Base-by-base conservation (phyloP, 2,113 vertebrate genomes). In the Oophaga pumilio region DNA sequence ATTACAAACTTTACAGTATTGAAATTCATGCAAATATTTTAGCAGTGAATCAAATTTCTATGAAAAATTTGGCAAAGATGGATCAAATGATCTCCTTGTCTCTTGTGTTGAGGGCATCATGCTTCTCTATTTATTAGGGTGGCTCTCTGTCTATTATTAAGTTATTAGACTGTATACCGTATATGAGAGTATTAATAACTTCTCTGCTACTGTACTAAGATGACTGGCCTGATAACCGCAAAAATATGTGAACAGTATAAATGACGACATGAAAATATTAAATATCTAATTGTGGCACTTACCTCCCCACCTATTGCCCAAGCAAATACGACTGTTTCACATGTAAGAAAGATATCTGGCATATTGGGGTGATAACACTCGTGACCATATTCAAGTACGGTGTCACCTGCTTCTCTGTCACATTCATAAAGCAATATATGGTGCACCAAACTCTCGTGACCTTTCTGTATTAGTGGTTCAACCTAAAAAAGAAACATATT, bases 291-390 rank as follows among this genome's bases (percentile, higher is more conserved):
- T 59, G 24, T 79, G 24, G 8, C 13, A 82, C 95, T 80, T 91
- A 97, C 97, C 96, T 97, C 95, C 91, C 96, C 96, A 89, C 96
- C 97, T 78, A 96, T 96, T 90, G 96, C 97, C 97, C 97, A 97
- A 24, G 96, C 96, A 43, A 96, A 96, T 91, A 97, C 91, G 69
- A 97, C 94, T 0, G 95, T 97, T 92, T 97, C 95, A 62, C 97
- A 97, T 1, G 95, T 96, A 8, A 95, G 90, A 90, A 97, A 97
- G 0, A 94, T 93, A 62, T 97, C 96, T 0, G 97, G 96, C 96
- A 97, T 97, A 89, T 97, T 97, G 24, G 96, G 95, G 73, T 97
- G 96, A 90, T 95, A 96, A 82, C 97, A 97, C 86, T 97, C 96
- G 4, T 97, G 97, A 0, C 95, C 95, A 0, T 92, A 90, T 74